phyloP scores from a whole-genome alignment of 2,113 vertebrate genomes.

The Petrocephalus zakoni region DNA sequence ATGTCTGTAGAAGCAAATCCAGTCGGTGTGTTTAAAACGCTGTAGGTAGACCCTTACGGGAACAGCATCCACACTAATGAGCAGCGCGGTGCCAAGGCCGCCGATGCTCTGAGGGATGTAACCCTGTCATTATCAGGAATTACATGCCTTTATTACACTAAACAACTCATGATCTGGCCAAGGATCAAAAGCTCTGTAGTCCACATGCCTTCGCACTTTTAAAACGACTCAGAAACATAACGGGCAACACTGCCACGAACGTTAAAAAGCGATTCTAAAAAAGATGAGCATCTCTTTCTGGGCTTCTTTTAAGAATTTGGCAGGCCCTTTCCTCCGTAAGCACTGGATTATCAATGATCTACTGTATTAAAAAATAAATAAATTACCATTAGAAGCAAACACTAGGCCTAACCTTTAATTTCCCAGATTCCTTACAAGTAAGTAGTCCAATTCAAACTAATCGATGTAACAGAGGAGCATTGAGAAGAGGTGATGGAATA shows the following conservation, averaged over 20 bases:
- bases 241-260: background rate
- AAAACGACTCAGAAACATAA: background rate
- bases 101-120: background rate
- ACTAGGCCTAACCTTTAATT: background rate
- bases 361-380: background rate
- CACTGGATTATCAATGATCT: background rate
- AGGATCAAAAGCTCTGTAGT: background rate
- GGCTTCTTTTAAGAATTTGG: background rate
- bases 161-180: background rate
- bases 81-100: background rate
- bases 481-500: background rate
- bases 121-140: background rate
- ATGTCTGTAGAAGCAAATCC: background rate
- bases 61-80: constrained; percentile 7
- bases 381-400: background rate
- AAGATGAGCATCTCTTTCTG: background rate
- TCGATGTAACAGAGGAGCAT: background rate
- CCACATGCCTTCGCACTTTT: background rate
- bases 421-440: background rate
- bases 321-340: background rate
- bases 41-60: background rate
- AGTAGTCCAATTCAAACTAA: background rate
- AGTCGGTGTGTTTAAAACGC: background rate
- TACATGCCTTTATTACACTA: constrained; percentile 2
- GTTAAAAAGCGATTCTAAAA: background rate